Evolutionary conservation across 2,888 invertebrate species (phyloP).

Genomic region (Lochmaea crataegi): DNA sequence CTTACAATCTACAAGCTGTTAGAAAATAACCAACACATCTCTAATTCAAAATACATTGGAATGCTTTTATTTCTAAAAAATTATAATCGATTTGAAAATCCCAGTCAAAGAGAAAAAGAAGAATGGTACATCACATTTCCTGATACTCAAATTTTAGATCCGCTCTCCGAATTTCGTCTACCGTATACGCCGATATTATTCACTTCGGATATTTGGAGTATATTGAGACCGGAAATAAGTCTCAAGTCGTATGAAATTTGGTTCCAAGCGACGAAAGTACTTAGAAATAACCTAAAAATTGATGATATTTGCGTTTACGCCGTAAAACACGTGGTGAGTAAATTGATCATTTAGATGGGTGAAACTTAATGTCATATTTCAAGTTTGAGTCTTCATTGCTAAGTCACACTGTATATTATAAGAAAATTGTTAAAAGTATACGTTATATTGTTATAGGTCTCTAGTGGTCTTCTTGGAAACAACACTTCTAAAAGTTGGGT

Average conservation of each 20-base stretch:
- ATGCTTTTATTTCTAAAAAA: slow-evolving; percentile 58
- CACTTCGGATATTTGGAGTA: slow-evolving; percentile 63
- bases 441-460: slow-evolving; percentile 33
- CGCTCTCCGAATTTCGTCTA: slow-evolving; percentile 67
- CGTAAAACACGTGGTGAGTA: slow-evolving; percentile 64
- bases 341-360: too few relatives aligned
- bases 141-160: slow-evolving; percentile 61
- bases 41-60: slow-evolving; percentile 31
- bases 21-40: slow-evolving; percentile 16
- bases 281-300: slow-evolving; percentile 60
- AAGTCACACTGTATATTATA: too few relatives aligned
- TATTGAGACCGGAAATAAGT: slow-evolving; percentile 55
- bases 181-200: slow-evolving; percentile 63
- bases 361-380: too few relatives aligned
- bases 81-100: slow-evolving; percentile 61
- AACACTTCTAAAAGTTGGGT: slow-evolving; percentile 53
- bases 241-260: slow-evolving; percentile 60
- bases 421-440: too few relatives aligned
- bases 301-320: slow-evolving; percentile 67
- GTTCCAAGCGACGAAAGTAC: slow-evolving; percentile 63
- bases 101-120: slow-evolving; percentile 65
- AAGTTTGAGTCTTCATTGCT: too few relatives aligned
- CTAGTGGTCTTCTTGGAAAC: slow-evolving; percentile 46
- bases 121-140: slow-evolving; percentile 64
- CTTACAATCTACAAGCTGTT: slow-evolving; percentile 63